Percentiles rank a stretch among this genome's conserved stretches.
Evolutionary conservation across 1,140 invertebrate genomes (phyloP).

Genomic region (Galendromus occidentalis): DNA sequence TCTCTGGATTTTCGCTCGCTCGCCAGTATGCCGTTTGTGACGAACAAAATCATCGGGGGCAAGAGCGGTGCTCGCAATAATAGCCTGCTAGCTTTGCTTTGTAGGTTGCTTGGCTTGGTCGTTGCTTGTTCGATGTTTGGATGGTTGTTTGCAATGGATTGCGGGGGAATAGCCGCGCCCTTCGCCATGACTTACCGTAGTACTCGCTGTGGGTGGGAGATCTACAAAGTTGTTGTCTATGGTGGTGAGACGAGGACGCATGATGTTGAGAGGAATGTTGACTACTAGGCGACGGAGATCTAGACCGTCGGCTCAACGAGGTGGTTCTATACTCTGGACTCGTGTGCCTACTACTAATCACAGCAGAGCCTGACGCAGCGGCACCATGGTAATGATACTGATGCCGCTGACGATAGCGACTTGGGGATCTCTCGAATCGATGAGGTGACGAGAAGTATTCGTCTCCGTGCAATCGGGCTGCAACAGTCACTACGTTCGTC

Average conservation of each 20-base stretch:
- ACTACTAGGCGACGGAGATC: constrained; percentile 7
- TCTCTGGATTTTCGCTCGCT: too few species aligned
- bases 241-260: not conserved
- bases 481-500: constrained; percentile 8
- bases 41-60: too few species aligned
- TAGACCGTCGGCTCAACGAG: constrained; percentile 3
- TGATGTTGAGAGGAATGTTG: constrained; percentile 4
- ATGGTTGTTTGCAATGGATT: too few species aligned
- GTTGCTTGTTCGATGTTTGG: too few species aligned
- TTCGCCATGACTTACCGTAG: not conserved
- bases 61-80: too few species aligned
- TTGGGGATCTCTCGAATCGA: constrained; percentile 14
- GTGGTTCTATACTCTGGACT: constrained; percentile 9
- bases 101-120: too few species aligned
- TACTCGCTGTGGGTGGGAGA: constrained; percentile 5
- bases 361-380: too few species aligned
- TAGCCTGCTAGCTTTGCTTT: too few species aligned
- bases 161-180: too few species aligned
- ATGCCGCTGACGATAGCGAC: constrained; percentile 12
- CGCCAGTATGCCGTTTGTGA: too few species aligned
- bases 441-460: constrained; percentile 21
- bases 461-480: constrained; percentile 22
- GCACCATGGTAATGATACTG: constrained; percentile 4
- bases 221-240: constrained; percentile 11
- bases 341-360: not conserved